Conservation (phyloP, 2,113 vertebrate genomes). For the Oceanodroma tethys region DNA sequence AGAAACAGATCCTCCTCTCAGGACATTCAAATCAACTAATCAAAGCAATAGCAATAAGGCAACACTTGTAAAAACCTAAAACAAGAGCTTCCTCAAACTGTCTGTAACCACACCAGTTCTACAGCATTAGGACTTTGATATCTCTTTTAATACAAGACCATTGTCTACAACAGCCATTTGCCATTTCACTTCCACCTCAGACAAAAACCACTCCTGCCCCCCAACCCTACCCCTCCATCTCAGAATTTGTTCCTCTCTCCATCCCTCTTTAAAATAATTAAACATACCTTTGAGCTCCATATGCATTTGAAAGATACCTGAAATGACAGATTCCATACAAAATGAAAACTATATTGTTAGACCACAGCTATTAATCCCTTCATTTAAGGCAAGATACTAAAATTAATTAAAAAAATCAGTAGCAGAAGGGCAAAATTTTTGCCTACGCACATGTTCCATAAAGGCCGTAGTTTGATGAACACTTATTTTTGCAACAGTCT, state of each 20-base stretch:
- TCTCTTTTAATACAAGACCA: background rate
- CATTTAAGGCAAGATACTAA: background rate
- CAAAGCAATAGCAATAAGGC: background rate
- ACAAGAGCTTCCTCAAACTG: background rate
- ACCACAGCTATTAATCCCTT: background rate
- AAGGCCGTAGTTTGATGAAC: background rate
- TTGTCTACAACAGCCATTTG: background rate
- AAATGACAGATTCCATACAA: background rate
- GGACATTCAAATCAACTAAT: background rate
- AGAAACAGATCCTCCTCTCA: background rate
- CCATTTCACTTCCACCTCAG: background rate
- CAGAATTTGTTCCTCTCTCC: background rate
- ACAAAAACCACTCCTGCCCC: background rate
- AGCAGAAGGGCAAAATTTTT: background rate
- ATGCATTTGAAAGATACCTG: background rate
- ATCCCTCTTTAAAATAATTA: background rate
- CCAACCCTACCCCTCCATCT: background rate
- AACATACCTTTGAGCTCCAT: background rate
- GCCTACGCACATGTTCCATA: background rate
- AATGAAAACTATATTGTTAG: background rate
- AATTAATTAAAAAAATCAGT: background rate
- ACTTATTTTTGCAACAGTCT: background rate
- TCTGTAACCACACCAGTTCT: background rate
- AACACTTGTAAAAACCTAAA: background rate
- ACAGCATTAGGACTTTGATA: background rate